Evolutionary conservation across 2,113 vertebrate species (phyloP), one percentile per base, ranked within the genome.

Genomic region (Nothobranchius kuhntae): DNA sequence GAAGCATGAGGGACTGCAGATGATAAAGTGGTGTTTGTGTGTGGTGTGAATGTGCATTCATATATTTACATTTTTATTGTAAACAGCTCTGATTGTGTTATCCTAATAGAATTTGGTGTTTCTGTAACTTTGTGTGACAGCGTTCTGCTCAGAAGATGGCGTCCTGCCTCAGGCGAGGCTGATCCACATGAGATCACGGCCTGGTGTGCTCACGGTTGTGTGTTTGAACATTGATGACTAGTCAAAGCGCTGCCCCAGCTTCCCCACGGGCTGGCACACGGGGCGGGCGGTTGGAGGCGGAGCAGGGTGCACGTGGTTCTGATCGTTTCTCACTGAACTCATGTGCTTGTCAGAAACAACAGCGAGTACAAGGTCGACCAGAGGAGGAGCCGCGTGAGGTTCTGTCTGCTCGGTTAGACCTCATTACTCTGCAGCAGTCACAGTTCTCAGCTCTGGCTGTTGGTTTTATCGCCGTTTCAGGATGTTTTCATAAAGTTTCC

Each of bases 351-450:
- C 74, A 78, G 55, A 65, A 73, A 83, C 63, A 79, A 71, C 79
- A 73, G 62, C 46, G 42, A 75, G 73, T 71, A 73, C 80, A 87
- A 90, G 83, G 88, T 86, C 78, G 30, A 38, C 9, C 50, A 59
- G 51, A 68, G 53, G 4, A 61, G 13, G 58, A 46, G 52, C 40
- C n/a, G 12, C 55, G 38, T 51, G 47, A 71, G 64, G 35, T 61
- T 42, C 53, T 71, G 53, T 76, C 61, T 45, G 60, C 47, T 58
- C 24, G 44, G 30, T 30, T 30, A 30, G 30, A 30, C 30, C 30
- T 30, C 2, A 30, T 30, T 30, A 30, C 30, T 30, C 30, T 30
- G 30, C 30, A 30, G 30, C 4, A 4, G 30, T 30, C 30, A 30
- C 30, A 1, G 2, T 30, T 30, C 30, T 30, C 30, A 8, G 21